A percentile compares a stretch with the other conserved stretches of the same genome.
Conservation (phyloP, 2,888 invertebrate genomes). For the Podotricha telesiphe region DNA sequence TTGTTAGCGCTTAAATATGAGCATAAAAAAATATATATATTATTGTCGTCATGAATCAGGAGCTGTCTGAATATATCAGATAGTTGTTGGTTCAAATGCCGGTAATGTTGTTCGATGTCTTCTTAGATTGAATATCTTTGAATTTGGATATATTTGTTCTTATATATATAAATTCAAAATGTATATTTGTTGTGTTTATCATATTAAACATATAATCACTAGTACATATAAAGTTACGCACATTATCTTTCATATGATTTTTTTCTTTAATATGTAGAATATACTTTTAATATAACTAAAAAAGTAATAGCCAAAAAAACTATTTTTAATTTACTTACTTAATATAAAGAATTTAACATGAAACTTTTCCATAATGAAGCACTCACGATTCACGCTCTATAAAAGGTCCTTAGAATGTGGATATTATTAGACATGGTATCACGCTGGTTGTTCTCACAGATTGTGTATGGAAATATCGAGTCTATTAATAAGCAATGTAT, state of each 20-base stretch:
- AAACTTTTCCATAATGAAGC: slow-evolving; percentile 41
- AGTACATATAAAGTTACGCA: too few species aligned
- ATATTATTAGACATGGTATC: slow-evolving; percentile 41
- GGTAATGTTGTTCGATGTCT: too few species aligned
- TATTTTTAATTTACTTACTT: slow-evolving; percentile 7
- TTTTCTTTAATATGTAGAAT: too few species aligned
- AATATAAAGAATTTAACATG: slow-evolving; percentile 36
- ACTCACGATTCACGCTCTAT: slow-evolving; percentile 37
- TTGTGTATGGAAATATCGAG: slow-evolving; percentile 46
- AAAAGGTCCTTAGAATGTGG: slow-evolving; percentile 44
- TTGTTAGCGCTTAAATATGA: slow-evolving; percentile 29
- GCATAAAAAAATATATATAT: neutral
- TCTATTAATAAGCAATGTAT: slow-evolving; percentile 43
- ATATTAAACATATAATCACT: too few species aligned
- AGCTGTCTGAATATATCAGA: neutral
- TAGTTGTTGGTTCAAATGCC: neutral
- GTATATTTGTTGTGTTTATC: too few species aligned
- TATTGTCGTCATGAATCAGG: neutral
- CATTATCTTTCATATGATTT: too few species aligned
- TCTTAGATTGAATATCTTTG: too few species aligned
- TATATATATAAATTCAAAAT: too few species aligned
- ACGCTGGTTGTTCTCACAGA: slow-evolving; percentile 42
- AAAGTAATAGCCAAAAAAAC: neutral
- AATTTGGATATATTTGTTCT: too few species aligned
- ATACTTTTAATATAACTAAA: neutral